Base-by-base conservation (phyloP, 1,140 invertebrate genomes). In the Ips nitidus region DNA sequence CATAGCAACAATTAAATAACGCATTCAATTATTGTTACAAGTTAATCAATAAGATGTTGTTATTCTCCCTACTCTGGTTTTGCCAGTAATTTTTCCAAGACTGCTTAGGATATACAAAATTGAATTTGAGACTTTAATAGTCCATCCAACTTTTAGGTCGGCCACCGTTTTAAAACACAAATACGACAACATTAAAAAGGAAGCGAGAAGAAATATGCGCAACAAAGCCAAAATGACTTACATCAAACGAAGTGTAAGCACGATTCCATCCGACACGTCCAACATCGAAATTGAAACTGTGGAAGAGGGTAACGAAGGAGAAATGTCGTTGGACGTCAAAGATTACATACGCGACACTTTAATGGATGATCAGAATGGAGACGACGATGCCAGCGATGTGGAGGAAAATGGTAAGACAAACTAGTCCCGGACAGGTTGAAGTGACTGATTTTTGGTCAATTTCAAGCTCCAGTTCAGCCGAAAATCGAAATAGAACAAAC, bases 151-250 rank as follows among this genome's bases (percentile, higher is more conserved):
- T 50, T 50, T 52, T 62, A 62, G 60, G n/a, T 52, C 43, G 2
- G 45, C 60, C 2, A 40, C 60, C n/a, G 60, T 62, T 5, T 39
- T 62, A 5, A 62, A 62, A 52, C 43, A 52, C 37, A 47, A 47
- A 50, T 62, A 62, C 38, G 60, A 62, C 4, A 62, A 62, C 52
- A 62, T 62, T 7, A 62, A 62, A 62, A 62, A 62, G n/a, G 60
- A 62, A 4, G 39, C 45, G 6, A 22, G 60, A 6, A 43, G 60
- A 7, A 47, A 36, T 38, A 8, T 59, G 7, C 39, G 57, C 2
- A 59, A 59, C n/a, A 59, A 43, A 41, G 41, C n/a, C 1, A 8
- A 59, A 59, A 40, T 2, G 22, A 40, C 37, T 57, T 57, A 57
- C 40, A 22, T 57, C 37, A 57, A 40, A 7, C n/a, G 22, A 22